Percentiles rank a stretch among this genome's conserved stretches.
These are phyloP conservation scores for Branchinecta lynchi DNA, from an alignment of 1,140 invertebrate species.

Conservation along the genomic window DNA sequence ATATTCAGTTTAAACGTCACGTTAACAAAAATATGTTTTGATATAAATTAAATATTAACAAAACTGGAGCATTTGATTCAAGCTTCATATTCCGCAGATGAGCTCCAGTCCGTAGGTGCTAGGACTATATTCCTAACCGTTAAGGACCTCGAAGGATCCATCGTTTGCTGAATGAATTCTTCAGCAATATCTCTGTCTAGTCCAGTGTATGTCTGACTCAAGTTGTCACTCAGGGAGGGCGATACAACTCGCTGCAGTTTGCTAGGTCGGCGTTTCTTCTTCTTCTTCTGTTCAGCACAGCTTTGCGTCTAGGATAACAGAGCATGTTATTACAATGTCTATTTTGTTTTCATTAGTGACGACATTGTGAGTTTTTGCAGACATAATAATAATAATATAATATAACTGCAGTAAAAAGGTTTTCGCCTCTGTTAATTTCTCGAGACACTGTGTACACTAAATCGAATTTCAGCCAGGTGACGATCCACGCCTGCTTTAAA, in stretches of 20 bases:
- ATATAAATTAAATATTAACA: neutral
- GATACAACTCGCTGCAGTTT: constrained; percentile 15
- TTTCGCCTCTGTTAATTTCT: too few species aligned
- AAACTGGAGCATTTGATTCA: neutral
- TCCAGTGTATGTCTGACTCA: constrained; percentile 19
- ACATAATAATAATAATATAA: too few species aligned
- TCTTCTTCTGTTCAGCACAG: neutral
- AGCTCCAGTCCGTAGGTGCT: neutral
- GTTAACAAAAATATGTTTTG: neutral
- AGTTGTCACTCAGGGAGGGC: neutral
- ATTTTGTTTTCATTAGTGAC: too few species aligned
- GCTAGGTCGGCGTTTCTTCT: constrained; percentile 1
- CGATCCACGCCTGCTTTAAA: too few species aligned
- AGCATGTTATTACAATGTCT: too few species aligned
- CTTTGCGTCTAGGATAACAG: too few species aligned
- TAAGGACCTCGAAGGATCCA: constrained; percentile 12
- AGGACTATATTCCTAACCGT: constrained; percentile 4
- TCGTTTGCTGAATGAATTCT: constrained; percentile 21
- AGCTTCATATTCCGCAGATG: neutral
- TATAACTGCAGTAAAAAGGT: too few species aligned
- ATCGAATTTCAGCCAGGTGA: too few species aligned
- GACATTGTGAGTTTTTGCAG: too few species aligned
- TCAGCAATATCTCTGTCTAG: constrained; percentile 20
- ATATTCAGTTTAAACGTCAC: too few species aligned
- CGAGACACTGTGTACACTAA: too few species aligned